A percentile compares a stretch with the other conserved stretches of the same genome.
These are phyloP conservation scores for Formica exsecta DNA, from an alignment of 1,140 invertebrate genomes.

Conservation along the genomic window DNA sequence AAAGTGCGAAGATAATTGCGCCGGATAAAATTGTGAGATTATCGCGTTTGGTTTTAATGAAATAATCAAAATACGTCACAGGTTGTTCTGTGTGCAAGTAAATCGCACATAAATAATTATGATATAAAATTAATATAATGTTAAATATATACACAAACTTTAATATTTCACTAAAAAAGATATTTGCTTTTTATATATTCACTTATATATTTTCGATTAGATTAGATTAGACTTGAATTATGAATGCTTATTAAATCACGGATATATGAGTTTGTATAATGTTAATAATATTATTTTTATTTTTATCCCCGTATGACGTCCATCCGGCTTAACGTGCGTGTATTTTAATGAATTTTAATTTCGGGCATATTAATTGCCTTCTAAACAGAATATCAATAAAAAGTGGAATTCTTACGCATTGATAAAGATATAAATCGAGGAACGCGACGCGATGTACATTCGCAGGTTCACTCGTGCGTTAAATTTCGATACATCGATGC, in stretches of 20 bases:
- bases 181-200: not conserved
- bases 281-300: slow-evolving; percentile 11
- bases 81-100: not conserved
- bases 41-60: slow-evolving; percentile 46
- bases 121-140: not conserved
- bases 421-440: slow-evolving; percentile 47
- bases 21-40: slow-evolving; percentile 29
- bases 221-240: not conserved
- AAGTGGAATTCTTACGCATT: slow-evolving; percentile 17
- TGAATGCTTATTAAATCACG: not conserved
- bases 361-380: slow-evolving; percentile 37
- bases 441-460: slow-evolving; percentile 1
- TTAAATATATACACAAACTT: not conserved
- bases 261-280: not conserved
- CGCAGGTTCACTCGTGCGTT: slow-evolving; percentile 32
- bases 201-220: not conserved
- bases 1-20: slow-evolving; percentile 48
- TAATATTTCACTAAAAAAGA: not conserved
- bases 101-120: not conserved
- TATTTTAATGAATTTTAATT: slow-evolving; percentile 36
- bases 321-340: slow-evolving; percentile 12
- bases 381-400: slow-evolving; percentile 32
- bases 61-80: not conserved
- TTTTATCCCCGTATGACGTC: not conserved
- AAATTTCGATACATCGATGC: slow-evolving; percentile 21